phyloP scores from a whole-genome alignment of 2,888 invertebrate species.

The Catocala sponsa region DNA sequence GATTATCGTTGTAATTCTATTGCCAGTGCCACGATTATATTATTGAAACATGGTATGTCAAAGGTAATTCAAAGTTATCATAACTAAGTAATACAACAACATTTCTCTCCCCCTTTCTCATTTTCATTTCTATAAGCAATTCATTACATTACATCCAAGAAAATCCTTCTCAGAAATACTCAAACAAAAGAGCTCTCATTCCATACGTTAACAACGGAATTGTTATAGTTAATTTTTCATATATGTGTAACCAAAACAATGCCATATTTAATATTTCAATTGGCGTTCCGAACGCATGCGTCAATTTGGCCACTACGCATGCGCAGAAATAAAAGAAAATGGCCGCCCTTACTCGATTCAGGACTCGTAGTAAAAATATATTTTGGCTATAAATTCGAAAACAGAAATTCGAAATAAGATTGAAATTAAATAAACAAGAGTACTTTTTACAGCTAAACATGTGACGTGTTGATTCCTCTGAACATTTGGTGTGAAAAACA shows the following conservation, averaged over 20 bases:
- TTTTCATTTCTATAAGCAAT: too few species aligned
- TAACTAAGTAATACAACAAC: too few species aligned
- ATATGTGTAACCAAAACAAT: conserved; percentile 55
- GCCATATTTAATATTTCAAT: conserved; percentile 58
- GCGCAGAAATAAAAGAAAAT: conserved; percentile 65
- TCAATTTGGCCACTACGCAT: conserved; percentile 58
- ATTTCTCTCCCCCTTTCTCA: too few species aligned
- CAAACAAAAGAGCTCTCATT: conserved; percentile 18
- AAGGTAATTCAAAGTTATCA: too few species aligned
- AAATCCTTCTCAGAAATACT: background rate
- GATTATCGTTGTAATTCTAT: too few species aligned
- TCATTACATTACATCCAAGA: background rate
- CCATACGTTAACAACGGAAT: conserved; percentile 12
- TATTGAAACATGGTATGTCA: too few species aligned
- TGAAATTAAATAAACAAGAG: conserved; percentile 21
- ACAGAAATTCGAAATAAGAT: conserved; percentile 21
- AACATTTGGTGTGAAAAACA: conserved; percentile 10
- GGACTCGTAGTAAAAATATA: conserved; percentile 62
- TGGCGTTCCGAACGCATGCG: conserved; percentile 66
- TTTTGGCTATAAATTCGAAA: conserved; percentile 58
- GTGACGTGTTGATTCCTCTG: background rate
- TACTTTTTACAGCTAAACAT: conserved; percentile 2
- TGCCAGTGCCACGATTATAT: too few species aligned
- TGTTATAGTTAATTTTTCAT: conserved; percentile 33
- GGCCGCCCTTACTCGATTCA: conserved; percentile 65